Percentiles rank a stretch among this genome's conserved stretches.
Evolutionary conservation across 2,113 vertebrate species (phyloP).

Genomic region (Charadrius vociferus): DNA sequence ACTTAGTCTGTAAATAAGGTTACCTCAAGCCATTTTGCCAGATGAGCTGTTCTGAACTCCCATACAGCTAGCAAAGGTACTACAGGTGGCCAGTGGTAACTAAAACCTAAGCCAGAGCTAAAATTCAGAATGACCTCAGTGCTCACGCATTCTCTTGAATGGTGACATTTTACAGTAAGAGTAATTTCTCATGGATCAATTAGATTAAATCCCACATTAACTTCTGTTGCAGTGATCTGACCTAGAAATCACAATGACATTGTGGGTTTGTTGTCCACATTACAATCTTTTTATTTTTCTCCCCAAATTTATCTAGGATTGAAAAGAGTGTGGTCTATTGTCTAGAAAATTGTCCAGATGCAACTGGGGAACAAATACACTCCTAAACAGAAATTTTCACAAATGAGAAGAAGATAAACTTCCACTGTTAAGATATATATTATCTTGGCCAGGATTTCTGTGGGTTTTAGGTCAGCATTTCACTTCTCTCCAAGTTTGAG

Average conservation of each 20-base stretch:
- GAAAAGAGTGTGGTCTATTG: background rate
- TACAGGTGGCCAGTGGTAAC: background rate
- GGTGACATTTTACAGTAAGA: background rate
- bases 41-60: background rate
- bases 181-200: background rate
- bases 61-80: background rate
- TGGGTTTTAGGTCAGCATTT: slow-evolving; percentile 9
- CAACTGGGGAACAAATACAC: background rate
- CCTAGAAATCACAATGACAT: background rate
- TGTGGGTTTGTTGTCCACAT: background rate
- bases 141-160: background rate
- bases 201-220: background rate
- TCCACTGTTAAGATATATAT: background rate
- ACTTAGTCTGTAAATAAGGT: background rate
- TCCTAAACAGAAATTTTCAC: background rate
- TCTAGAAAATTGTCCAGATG: background rate
- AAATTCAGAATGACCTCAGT: background rate
- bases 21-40: background rate
- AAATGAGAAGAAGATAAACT: background rate
- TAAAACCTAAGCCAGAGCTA: background rate
- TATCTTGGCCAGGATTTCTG: slow-evolving; percentile 27
- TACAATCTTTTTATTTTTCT: background rate
- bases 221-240: background rate
- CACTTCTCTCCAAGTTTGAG: slow-evolving; percentile 1
- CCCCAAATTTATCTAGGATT: background rate